These are phyloP conservation scores for Isurus oxyrinchus DNA, from an alignment of 2,113 vertebrate genomes.

Conservation along the genomic window DNA sequence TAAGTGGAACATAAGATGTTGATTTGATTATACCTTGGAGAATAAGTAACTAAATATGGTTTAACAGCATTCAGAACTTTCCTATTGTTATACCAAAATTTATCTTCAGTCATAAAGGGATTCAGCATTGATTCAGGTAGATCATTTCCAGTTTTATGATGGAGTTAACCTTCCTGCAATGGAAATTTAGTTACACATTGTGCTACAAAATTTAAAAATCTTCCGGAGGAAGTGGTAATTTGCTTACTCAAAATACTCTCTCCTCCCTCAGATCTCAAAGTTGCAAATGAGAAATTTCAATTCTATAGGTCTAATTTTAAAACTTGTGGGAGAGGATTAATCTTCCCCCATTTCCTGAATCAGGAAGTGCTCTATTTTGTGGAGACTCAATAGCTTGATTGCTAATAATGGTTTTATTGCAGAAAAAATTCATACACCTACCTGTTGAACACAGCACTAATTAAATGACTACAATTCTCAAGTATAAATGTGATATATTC, in stretches of 20 bases:
- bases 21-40: background rate
- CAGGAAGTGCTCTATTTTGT: background rate
- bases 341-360: background rate
- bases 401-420: background rate
- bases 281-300: slow-evolving; percentile 21
- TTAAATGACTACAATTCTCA: slow-evolving; percentile 16
- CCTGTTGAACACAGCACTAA: background rate
- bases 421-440: background rate
- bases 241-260: slow-evolving; percentile 29
- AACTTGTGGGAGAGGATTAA: background rate
- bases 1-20: background rate
- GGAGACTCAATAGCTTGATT: background rate
- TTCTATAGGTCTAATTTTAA: slow-evolving; percentile 2
- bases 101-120: too few relatives aligned
- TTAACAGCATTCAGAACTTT: background rate
- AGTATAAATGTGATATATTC: background rate
- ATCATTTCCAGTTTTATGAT: background rate
- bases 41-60: background rate
- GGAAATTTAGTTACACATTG: slow-evolving; percentile 29
- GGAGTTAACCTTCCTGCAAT: background rate
- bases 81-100: background rate
- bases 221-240: slow-evolving; percentile 10
- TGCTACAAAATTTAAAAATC: background rate
- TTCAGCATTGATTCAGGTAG: background rate
- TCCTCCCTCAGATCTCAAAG: background rate